Percentiles rank a stretch among this genome's conserved stretches.
Conservation (phyloP, 2,888 invertebrate genomes). For the Osmoderma eremita region DNA sequence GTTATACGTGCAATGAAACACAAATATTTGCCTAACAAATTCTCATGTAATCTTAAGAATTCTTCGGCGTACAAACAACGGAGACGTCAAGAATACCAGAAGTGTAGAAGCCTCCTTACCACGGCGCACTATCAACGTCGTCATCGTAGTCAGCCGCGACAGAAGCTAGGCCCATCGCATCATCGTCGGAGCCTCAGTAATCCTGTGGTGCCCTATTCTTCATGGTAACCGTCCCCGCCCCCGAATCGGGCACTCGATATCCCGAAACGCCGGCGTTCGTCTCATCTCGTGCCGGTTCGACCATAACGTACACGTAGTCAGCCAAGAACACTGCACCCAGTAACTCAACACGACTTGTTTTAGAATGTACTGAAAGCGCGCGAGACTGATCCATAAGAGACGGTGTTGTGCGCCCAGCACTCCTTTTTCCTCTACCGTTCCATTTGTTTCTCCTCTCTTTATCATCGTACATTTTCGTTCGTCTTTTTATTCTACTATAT, state of each 20-base stretch:
- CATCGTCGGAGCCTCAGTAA: constrained; percentile 1
- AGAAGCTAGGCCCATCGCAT: neutral
- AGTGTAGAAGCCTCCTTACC: constrained; percentile 2
- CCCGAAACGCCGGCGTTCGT: constrained; percentile 15
- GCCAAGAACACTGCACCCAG: constrained; percentile 35
- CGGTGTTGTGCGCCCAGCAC: constrained; percentile 25
- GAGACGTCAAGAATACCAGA: neutral
- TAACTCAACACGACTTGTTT: constrained; percentile 30
- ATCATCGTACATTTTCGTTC: neutral
- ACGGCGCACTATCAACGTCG: too few species aligned
- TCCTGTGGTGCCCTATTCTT: neutral
- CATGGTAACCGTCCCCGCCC: neutral
- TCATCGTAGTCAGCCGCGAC: constrained; percentile 1
- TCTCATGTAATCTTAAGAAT: constrained; percentile 37
- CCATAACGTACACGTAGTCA: constrained; percentile 30
- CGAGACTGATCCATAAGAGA: constrained; percentile 36
- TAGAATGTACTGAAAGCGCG: constrained; percentile 36
- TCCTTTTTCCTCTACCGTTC: constrained; percentile 15
- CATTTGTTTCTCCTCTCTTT: constrained; percentile 19
- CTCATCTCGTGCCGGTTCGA: constrained; percentile 32
- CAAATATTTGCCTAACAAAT: constrained; percentile 38
- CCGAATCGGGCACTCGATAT: constrained; percentile 27
- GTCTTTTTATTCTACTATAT: constrained; percentile 7
- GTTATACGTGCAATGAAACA: constrained; percentile 12
- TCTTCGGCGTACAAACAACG: constrained; percentile 30